Percentiles rank a stretch among this genome's conserved stretches.
Evolutionary conservation across 2,888 invertebrate genomes (phyloP).

Genomic region (Mylabris sibirica): DNA sequence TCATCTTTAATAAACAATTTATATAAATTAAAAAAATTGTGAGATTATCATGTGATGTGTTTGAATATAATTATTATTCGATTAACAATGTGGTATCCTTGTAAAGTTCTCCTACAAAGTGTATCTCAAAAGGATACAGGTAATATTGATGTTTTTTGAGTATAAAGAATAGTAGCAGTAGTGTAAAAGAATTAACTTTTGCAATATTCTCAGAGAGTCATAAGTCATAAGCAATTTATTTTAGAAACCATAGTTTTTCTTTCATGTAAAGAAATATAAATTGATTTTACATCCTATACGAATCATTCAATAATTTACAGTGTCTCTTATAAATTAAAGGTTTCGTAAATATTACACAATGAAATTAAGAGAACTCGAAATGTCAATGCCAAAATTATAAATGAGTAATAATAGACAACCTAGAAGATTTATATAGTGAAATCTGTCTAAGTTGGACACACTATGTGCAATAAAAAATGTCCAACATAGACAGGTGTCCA

Average conservation of each 20-base stretch:
- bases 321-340: not conserved
- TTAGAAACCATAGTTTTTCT: too few species aligned
- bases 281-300: not conserved
- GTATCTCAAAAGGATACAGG: constrained; percentile 46
- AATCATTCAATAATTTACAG: not conserved
- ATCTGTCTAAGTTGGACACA: too few species aligned
- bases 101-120: constrained; percentile 53
- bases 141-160: constrained; percentile 23
- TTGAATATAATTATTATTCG: constrained; percentile 21
- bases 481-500: too few species aligned
- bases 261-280: not conserved
- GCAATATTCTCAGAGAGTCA: too few species aligned
- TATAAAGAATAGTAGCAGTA: too few species aligned
- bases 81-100: constrained; percentile 56
- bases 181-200: too few species aligned
- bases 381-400: constrained; percentile 3
- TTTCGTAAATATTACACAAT: not conserved
- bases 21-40: constrained; percentile 9
- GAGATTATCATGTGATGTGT: constrained; percentile 22
- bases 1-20: constrained; percentile 11
- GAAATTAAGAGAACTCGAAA: not conserved
- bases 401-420: not conserved
- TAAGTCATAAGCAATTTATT: too few species aligned
- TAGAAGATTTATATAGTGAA: not conserved
- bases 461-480: too few species aligned